Evolutionary conservation across 2,888 invertebrate genomes (phyloP).

Genomic region (Tribolium freemani): DNA sequence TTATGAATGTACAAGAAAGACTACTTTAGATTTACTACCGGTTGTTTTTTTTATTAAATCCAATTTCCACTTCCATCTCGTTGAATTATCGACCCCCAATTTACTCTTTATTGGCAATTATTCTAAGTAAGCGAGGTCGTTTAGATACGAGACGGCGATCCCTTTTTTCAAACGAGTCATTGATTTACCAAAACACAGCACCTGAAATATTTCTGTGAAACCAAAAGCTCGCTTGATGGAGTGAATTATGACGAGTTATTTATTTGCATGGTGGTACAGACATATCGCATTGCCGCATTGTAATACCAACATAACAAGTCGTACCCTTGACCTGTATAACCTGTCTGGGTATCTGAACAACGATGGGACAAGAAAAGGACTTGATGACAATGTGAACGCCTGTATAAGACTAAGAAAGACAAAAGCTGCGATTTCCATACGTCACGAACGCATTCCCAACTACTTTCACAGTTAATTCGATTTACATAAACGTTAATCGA

Average conservation of each 20-base stretch:
- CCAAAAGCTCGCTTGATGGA: slow-evolving; percentile 39
- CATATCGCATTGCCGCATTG: slow-evolving; percentile 55
- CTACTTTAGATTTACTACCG: slow-evolving; percentile 61
- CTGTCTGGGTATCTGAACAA: slow-evolving; percentile 54
- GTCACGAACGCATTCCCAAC: slow-evolving; percentile 29
- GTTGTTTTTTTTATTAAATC: slow-evolving; percentile 49
- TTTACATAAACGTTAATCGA: slow-evolving; percentile 39
- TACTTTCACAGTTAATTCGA: slow-evolving; percentile 35
- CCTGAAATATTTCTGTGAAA: neutral
- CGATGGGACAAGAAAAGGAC: slow-evolving; percentile 32
- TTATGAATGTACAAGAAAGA: slow-evolving; percentile 66
- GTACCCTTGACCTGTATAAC: slow-evolving; percentile 57
- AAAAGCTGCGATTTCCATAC: slow-evolving; percentile 13
- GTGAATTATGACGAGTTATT: slow-evolving; percentile 43
- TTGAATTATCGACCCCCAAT: slow-evolving; percentile 49
- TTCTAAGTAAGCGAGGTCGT: slow-evolving; percentile 51
- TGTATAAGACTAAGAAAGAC: slow-evolving; percentile 17
- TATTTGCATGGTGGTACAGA: slow-evolving; percentile 52
- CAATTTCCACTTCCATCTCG: slow-evolving; percentile 52
- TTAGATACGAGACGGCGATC: slow-evolving; percentile 44
- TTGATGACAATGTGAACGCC: slow-evolving; percentile 41
- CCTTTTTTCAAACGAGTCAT: slow-evolving; percentile 16
- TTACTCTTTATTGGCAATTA: slow-evolving; percentile 49
- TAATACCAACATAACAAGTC: slow-evolving; percentile 55
- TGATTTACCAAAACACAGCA: neutral